Conservation (phyloP, 1,140 invertebrate genomes). For the Drosophila pectinifera region DNA sequence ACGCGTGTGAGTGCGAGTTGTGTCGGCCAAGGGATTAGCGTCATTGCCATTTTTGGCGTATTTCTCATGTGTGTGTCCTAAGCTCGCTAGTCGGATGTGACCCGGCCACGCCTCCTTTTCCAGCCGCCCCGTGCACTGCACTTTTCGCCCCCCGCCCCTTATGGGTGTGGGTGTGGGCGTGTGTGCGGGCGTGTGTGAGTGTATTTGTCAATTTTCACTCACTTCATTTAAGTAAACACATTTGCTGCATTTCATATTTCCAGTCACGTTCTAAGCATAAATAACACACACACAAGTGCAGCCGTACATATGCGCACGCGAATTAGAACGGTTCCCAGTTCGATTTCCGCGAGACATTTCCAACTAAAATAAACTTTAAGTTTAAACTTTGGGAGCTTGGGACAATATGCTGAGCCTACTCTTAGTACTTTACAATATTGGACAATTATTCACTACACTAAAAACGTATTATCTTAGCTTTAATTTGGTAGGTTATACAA, state of each 20-base stretch:
- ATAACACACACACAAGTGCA: conserved; percentile 52
- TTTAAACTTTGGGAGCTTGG: too few relatives aligned
- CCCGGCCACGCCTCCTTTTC: conserved; percentile 12
- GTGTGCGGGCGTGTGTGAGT: conserved; percentile 17
- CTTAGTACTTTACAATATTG: neutral
- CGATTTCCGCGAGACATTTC: neutral
- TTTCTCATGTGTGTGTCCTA: conserved; percentile 66
- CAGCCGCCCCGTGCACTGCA: conserved; percentile 26
- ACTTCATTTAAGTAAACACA: conserved; percentile 82
- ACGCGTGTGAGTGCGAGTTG: conserved; percentile 21
- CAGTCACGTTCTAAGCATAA: conserved; percentile 78
- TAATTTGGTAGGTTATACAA: too few relatives aligned
- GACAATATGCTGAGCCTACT: neutral
- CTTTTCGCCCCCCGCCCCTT: conserved; percentile 4
- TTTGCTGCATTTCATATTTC: conserved; percentile 83
- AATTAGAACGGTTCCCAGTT: conserved; percentile 26
- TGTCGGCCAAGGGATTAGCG: conserved; percentile 62
- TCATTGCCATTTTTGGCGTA: conserved; percentile 61
- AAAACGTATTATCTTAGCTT: too few relatives aligned
- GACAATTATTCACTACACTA: too few relatives aligned
- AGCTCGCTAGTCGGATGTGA: conserved; percentile 45
- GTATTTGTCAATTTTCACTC: conserved; percentile 81
- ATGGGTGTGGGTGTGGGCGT: neutral
- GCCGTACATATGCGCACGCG: conserved; percentile 19
- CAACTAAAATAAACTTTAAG: neutral